Conservation (phyloP, 2,888 invertebrate genomes). For the Auanema sp. region DNA sequence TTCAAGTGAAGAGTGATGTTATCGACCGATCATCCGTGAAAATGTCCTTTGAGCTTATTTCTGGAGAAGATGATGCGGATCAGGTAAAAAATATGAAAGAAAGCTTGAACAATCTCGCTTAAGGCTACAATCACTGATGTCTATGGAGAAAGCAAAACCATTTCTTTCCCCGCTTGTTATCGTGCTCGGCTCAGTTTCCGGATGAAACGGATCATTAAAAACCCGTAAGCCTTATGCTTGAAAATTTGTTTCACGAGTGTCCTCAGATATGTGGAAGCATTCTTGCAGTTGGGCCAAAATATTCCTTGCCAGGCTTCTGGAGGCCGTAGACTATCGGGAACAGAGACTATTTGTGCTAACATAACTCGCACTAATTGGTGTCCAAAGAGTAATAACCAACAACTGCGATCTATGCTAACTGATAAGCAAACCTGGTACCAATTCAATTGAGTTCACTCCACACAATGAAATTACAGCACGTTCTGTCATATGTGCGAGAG, state of each 20-base stretch:
- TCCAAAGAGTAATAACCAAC: conserved; percentile 45
- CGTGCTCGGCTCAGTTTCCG: conserved; percentile 46
- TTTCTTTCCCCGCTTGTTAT: conserved; percentile 55
- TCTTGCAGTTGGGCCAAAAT: conserved; percentile 51
- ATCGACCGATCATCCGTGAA: conserved; percentile 45
- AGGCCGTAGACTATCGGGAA: conserved; percentile 23
- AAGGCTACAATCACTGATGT: conserved; percentile 35
- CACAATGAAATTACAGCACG: conserved; percentile 30
- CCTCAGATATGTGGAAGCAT: conserved; percentile 51
- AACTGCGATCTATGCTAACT: conserved; percentile 44
- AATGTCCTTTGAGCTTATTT: conserved; percentile 44
- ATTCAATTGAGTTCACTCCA: neutral
- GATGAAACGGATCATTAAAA: conserved; percentile 41
- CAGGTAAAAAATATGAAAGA: conserved; percentile 1
- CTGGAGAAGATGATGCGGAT: conserved; percentile 21
- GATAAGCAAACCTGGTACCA: conserved; percentile 49
- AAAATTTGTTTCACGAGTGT: neutral
- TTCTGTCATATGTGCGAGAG: conserved; percentile 55
- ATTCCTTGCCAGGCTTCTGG: conserved; percentile 44
- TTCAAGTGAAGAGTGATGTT: conserved; percentile 45
- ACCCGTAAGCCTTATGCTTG: conserved; percentile 32
- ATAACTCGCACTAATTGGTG: conserved; percentile 50
- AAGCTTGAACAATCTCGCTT: neutral
- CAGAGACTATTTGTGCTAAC: conserved; percentile 50
- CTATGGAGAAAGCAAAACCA: conserved; percentile 32